Conservation (phyloP, 2,888 invertebrate genomes). For the Cyaniris semiargus region DNA sequence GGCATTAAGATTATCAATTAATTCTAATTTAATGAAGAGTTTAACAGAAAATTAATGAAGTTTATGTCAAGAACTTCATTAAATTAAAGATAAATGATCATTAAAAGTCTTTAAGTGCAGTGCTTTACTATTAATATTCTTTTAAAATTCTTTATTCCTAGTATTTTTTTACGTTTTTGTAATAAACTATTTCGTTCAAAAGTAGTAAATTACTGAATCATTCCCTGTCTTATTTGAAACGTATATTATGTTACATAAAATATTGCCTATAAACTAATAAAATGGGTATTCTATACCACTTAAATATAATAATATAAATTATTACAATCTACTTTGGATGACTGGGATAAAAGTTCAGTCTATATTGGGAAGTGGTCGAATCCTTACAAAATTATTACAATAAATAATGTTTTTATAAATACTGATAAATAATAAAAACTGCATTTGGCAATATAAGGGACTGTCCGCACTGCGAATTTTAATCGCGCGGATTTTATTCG, state of each 20-base stretch:
- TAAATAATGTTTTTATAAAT: background rate
- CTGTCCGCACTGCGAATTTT: too few relatives aligned
- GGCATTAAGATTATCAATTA: too few relatives aligned
- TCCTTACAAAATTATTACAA: background rate
- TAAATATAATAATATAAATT: conserved; percentile 17
- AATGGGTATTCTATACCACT: conserved; percentile 31
- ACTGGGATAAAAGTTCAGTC: conserved; percentile 18
- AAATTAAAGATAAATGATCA: too few relatives aligned
- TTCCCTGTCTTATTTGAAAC: background rate
- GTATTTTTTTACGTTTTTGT: too few relatives aligned
- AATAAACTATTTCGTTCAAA: background rate
- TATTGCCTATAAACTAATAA: background rate
- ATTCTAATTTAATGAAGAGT: too few relatives aligned
- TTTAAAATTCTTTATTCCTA: background rate
- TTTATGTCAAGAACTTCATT: too few relatives aligned
- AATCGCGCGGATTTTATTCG: too few relatives aligned
- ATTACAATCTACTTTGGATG: conserved; percentile 3
- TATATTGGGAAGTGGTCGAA: background rate
- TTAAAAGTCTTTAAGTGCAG: too few relatives aligned
- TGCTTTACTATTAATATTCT: background rate
- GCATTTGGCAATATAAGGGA: background rate
- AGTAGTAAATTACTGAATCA: background rate
- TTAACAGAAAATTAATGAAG: too few relatives aligned
- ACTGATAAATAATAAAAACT: background rate
- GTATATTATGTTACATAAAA: background rate